Evolutionary conservation across 2,797 vertebrate genomes (phyloP).

Genomic region (Phylloscopus collybita): DNA sequence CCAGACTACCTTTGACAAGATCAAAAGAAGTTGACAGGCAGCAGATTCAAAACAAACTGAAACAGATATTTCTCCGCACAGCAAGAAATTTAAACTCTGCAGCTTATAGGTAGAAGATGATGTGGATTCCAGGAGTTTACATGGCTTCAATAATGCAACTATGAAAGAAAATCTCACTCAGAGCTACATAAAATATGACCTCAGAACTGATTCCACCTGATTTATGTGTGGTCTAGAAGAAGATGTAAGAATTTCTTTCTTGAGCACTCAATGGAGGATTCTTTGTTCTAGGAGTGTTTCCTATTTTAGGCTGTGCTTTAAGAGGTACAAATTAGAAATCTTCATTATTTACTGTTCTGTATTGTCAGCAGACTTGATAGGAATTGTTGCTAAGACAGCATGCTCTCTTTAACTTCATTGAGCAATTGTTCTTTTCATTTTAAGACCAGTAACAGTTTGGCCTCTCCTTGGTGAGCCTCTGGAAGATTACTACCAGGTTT

Average conservation of each 20-base stretch:
- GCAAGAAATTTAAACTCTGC: not conserved
- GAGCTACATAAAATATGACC: not conserved
- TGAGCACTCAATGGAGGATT: not conserved
- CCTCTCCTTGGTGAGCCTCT: not conserved
- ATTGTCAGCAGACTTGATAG: not conserved
- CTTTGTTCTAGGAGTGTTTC: not conserved
- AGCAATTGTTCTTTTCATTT: not conserved
- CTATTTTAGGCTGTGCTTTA: not conserved
- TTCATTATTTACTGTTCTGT: not conserved
- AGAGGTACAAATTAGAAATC: not conserved
- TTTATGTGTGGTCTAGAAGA: not conserved
- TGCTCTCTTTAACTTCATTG: not conserved
- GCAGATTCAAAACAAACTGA: not conserved
- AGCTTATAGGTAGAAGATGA: not conserved
- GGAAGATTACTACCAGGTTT: not conserved
- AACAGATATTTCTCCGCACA: not conserved
- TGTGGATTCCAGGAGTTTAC: not conserved
- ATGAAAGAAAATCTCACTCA: not conserved
- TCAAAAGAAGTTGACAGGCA: not conserved
- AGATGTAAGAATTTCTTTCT: not conserved
- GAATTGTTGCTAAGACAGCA: not conserved
- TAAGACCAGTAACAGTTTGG: not conserved
- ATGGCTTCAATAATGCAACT: not conserved
- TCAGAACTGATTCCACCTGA: not conserved
- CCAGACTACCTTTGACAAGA: not conserved